phyloP scores from a whole-genome alignment of 1,140 invertebrate genomes.

The Atopsyche davidsoni region DNA sequence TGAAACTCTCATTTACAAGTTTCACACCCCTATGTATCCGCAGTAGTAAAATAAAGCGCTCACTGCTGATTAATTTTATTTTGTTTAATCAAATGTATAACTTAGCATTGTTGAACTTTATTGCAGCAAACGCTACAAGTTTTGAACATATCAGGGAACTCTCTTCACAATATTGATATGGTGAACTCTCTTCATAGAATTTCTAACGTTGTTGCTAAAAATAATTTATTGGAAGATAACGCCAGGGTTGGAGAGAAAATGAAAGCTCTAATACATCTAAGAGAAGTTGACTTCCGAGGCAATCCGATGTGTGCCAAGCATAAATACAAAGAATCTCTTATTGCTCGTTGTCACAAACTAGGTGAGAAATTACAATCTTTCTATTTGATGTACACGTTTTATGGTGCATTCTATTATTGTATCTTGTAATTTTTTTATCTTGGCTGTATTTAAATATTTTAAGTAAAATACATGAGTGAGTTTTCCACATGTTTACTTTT shows the following conservation, averaged over 20 bases:
- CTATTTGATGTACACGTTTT: slow-evolving; percentile 9
- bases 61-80: too few relatives aligned
- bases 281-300: slow-evolving; percentile 50
- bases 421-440: too few relatives aligned
- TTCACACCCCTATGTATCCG: too few relatives aligned
- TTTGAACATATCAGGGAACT: slow-evolving; percentile 50
- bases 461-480: too few relatives aligned
- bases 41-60: too few relatives aligned
- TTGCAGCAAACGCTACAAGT: slow-evolving; percentile 42
- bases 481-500: too few relatives aligned
- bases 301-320: slow-evolving; percentile 55
- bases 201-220: slow-evolving; percentile 41
- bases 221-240: slow-evolving; percentile 46
- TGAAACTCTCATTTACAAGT: too few relatives aligned
- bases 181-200: slow-evolving; percentile 42
- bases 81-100: too few relatives aligned
- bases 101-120: slow-evolving; percentile 1
- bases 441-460: neutral
- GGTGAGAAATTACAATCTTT: too few relatives aligned
- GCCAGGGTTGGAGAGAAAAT: slow-evolving; percentile 47
- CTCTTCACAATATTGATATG: slow-evolving; percentile 39
- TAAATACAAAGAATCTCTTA: slow-evolving; percentile 59
- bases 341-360: slow-evolving; percentile 52
- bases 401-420: neutral
- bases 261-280: slow-evolving; percentile 46